These are phyloP conservation scores for Mastomys coucha DNA, from an alignment of 2,113 vertebrate species.

Conservation along the genomic window DNA sequence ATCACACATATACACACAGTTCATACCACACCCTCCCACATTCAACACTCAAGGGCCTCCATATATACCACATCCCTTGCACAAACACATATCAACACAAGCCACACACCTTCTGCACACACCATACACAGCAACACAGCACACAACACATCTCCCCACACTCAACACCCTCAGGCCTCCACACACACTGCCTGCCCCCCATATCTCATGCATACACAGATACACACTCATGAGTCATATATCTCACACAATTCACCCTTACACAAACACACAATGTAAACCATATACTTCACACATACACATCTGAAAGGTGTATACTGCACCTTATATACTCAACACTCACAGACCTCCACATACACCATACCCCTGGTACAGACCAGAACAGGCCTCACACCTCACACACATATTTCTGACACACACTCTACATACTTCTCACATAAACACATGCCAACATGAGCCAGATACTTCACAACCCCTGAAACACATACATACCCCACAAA, in stretches of 20 bases:
- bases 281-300: neutral
- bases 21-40: neutral
- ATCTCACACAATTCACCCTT: neutral
- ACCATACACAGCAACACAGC: neutral
- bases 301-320: neutral
- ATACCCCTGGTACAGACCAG: conserved; percentile 79
- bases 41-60: neutral
- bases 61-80: neutral
- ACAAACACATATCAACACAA: neutral
- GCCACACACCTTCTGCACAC: neutral
- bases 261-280: neutral
- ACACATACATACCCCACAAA: neutral
- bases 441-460: neutral
- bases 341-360: neutral
- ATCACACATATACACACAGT: neutral
- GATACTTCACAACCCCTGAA: neutral
- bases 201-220: neutral
- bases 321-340: neutral
- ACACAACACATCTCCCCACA: neutral
- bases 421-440: conserved; percentile 36
- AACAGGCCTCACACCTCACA: conserved; percentile 79
- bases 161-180: neutral
- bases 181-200: neutral
- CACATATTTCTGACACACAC: neutral
- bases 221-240: neutral